A percentile compares a stretch with the other conserved stretches of the same genome.
Conservation (phyloP, 2,888 invertebrate species). For the Eristalis tenax region DNA sequence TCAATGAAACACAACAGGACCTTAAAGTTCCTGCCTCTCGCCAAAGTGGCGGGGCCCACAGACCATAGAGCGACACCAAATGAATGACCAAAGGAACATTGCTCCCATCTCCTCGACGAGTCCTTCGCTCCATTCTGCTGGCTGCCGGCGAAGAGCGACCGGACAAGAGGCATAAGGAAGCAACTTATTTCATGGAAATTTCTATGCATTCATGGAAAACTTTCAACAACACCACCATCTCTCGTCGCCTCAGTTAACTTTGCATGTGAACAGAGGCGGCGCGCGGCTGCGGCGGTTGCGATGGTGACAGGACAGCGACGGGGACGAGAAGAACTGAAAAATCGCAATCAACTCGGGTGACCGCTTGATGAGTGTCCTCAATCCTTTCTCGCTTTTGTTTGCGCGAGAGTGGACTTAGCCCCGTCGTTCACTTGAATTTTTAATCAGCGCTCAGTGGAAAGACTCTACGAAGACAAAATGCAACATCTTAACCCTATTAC, state of each 20-base stretch:
- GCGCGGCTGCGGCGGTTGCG: no score
- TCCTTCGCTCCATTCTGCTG: not conserved
- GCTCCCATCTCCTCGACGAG: not conserved
- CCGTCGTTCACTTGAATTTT: constrained; percentile 30
- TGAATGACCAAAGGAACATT: not conserved
- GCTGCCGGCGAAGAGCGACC: not conserved
- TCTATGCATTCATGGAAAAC: constrained; percentile 11
- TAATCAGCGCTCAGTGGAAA: constrained; percentile 32
- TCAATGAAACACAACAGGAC: not conserved
- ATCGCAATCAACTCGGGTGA: constrained; percentile 63
- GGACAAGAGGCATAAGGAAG: not conserved
- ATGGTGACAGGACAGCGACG: no score
- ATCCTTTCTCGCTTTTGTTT: constrained; percentile 26
- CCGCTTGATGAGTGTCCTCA: constrained; percentile 58
- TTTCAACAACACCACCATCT: constrained; percentile 13
- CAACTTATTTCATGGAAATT: constrained; percentile 10
- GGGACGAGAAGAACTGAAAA: constrained; percentile 11
- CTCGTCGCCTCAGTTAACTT: not conserved
- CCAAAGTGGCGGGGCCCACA: not conserved
- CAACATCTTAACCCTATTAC: constrained; percentile 59
- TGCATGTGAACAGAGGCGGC: not conserved
- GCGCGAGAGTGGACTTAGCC: not conserved
- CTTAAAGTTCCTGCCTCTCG: not conserved
- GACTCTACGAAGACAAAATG: constrained; percentile 13
- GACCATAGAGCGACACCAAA: not conserved